phyloP scores from a whole-genome alignment of 2,113 vertebrate genomes.

The Pungitius pungitius region DNA sequence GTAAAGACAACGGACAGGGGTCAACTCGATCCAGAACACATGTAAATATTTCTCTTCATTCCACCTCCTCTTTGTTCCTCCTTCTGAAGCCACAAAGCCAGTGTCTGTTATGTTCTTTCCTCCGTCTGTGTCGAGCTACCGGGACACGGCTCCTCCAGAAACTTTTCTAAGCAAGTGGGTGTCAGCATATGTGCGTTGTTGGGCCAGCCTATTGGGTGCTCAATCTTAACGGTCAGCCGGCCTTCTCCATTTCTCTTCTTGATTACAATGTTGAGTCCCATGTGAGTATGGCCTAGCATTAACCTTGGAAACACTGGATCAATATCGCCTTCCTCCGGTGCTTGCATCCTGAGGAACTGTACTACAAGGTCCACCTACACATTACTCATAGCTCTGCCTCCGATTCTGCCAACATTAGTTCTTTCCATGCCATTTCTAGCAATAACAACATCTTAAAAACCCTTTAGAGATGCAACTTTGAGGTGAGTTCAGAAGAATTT shows the following conservation, averaged over 20 bases:
- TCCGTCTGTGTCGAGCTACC: slow-evolving; percentile 42
- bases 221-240: slow-evolving; percentile 37
- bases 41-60: slow-evolving; percentile 58
- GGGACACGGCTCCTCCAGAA: slow-evolving; percentile 27
- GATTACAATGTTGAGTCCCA: slow-evolving; percentile 33
- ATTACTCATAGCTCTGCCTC: slow-evolving; percentile 31
- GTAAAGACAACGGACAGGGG: slow-evolving; percentile 24
- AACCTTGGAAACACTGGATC: slow-evolving; percentile 65
- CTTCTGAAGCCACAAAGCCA: slow-evolving; percentile 45
- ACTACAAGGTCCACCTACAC: slow-evolving; percentile 56
- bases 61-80: slow-evolving; percentile 31
- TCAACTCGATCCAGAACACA: slow-evolving; percentile 41
- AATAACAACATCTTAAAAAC: slow-evolving; percentile 15
- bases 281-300: slow-evolving; percentile 52
- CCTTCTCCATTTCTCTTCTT: slow-evolving; percentile 23
- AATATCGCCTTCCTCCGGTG: slow-evolving; percentile 54
- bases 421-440: slow-evolving; percentile 10
- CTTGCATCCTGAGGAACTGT: slow-evolving; percentile 48
- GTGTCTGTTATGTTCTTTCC: slow-evolving; percentile 41
- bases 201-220: slow-evolving; percentile 26
- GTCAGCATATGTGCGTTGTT: slow-evolving; percentile 43
- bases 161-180: slow-evolving; percentile 39
- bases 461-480: slow-evolving; percentile 5
- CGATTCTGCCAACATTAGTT: slow-evolving; percentile 12
- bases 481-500: neutral